Base-by-base conservation (phyloP, 1,140 invertebrate genomes). In the Drosophila ananassae region DNA sequence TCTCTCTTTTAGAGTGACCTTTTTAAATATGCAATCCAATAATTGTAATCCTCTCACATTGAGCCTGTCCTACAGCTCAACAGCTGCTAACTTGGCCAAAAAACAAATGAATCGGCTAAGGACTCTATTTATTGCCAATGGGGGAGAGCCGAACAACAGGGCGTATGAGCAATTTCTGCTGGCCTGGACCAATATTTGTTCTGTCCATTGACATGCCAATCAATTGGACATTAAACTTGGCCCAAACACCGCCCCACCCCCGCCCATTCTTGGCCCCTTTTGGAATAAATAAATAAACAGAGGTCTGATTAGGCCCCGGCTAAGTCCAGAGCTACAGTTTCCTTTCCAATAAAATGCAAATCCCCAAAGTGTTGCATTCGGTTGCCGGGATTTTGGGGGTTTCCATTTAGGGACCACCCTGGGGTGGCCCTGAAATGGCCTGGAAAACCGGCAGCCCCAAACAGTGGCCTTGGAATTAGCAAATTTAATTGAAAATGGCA, bases 231-330 rank as follows among this genome's bases (percentile, higher is more conserved):
- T 76, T 76, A 71, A 69, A 69, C 67, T 69, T 13, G 46, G 12
- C 52, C 32, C 60, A 37, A 12, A n/a, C 3, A 6, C 32, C 6
- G 8, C n/a, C 21, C n/a, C n/a, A 46, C 44, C 37, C 37, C n/a
- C 2, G 62, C 32, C 17, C 17, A n/a, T n/a, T n/a, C n/a, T n/a
- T 10, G 12, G 4, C 21, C n/a, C 13, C 6, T 25, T 50, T 57
- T 62, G 53, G 37, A 76, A 67, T 79, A 68, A 83, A 79, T 83
- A 85, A 83, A 64, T 83, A 79, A 82, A 79, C 71, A 46, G 72
- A 76, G 79, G 76, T 80, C 84, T 79, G 72, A 83, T 83, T 84
- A 84, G 76, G 25, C 25, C 25, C 25, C 4, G 25, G 25, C 0
- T 17, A 17, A 17, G 17, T 17, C 17, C 6, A 5, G 25, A 28